These are phyloP conservation scores for Parnassius glacialis DNA, from an alignment of 2,888 invertebrate genomes.

Conservation along the genomic window DNA sequence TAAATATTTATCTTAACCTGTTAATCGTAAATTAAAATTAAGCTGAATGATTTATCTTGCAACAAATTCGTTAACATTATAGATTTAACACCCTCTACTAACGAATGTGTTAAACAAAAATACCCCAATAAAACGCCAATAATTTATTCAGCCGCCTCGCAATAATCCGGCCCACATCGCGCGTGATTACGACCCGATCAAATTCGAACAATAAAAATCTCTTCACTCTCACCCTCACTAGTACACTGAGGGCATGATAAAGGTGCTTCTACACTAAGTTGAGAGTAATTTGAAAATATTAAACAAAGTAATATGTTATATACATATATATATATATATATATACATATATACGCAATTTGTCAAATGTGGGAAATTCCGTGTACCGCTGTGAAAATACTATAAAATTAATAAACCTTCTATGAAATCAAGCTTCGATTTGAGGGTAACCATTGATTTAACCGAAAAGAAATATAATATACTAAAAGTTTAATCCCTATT, in stretches of 20 bases:
- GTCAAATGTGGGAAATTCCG: too few relatives aligned
- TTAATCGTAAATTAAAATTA: background rate
- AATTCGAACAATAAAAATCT: slow-evolving; percentile 68
- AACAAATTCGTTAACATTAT: slow-evolving; percentile 5
- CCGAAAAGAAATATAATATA: too few relatives aligned
- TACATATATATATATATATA: too few relatives aligned
- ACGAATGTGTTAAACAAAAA: slow-evolving; percentile 21
- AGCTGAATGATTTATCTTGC: background rate
- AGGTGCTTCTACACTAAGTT: slow-evolving; percentile 3
- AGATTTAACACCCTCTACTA: slow-evolving; percentile 13
- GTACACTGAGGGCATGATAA: slow-evolving; percentile 26
- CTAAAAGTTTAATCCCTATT: too few relatives aligned
- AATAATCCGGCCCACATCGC: slow-evolving; percentile 51
- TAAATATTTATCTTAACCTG: too few relatives aligned
- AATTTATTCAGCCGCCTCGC: slow-evolving; percentile 58
- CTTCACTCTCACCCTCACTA: slow-evolving; percentile 40
- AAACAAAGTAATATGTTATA: too few relatives aligned
- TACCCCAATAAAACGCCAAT: slow-evolving; percentile 51
- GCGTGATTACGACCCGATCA: slow-evolving; percentile 48
- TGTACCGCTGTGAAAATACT: too few relatives aligned
- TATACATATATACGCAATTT: too few relatives aligned
- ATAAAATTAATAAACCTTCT: too few relatives aligned
- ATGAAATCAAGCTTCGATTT: too few relatives aligned
- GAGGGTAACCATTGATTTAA: too few relatives aligned
- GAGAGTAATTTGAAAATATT: background rate